Conservation (phyloP, 2,113 vertebrate species). For the Numida meleagris region DNA sequence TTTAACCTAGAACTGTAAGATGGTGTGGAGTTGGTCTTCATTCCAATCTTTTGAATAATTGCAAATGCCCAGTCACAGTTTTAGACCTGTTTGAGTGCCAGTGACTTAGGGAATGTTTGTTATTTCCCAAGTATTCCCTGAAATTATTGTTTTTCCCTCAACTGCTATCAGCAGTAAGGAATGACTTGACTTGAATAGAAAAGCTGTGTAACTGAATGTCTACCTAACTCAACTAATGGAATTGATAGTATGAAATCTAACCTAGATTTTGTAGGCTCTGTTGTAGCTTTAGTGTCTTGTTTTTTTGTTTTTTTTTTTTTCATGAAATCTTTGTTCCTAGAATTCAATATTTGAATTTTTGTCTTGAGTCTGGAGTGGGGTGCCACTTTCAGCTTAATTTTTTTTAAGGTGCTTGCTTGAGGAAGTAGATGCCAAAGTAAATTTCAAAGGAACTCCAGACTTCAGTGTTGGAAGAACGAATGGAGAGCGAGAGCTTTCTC, state of each 20-base stretch:
- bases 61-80: slow-evolving; percentile 56
- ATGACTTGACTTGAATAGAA: slow-evolving; percentile 73
- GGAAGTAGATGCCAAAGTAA: slow-evolving; percentile 73
- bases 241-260: slow-evolving; percentile 70
- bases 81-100: slow-evolving; percentile 62
- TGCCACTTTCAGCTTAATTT: slow-evolving; percentile 61
- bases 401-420: slow-evolving; percentile 71
- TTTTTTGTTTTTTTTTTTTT: slow-evolving; percentile 22
- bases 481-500: slow-evolving; percentile 15
- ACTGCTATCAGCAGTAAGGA: slow-evolving; percentile 57
- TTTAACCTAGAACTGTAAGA: slow-evolving; percentile 39
- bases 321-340: slow-evolving; percentile 66
- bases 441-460: slow-evolving; percentile 51
- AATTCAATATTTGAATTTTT: slow-evolving; percentile 47
- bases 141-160: slow-evolving; percentile 59
- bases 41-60: slow-evolving; percentile 40
- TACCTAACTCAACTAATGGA: slow-evolving; percentile 67
- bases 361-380: slow-evolving; percentile 64
- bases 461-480: slow-evolving; percentile 48
- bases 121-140: slow-evolving; percentile 51
- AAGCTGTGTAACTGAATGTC: slow-evolving; percentile 69
- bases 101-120: slow-evolving; percentile 67
- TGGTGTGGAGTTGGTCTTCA: slow-evolving; percentile 59
- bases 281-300: slow-evolving; percentile 70
- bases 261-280: slow-evolving; percentile 72